Base-by-base conservation (phyloP, 1,140 invertebrate species). In the Eueides isabella region DNA sequence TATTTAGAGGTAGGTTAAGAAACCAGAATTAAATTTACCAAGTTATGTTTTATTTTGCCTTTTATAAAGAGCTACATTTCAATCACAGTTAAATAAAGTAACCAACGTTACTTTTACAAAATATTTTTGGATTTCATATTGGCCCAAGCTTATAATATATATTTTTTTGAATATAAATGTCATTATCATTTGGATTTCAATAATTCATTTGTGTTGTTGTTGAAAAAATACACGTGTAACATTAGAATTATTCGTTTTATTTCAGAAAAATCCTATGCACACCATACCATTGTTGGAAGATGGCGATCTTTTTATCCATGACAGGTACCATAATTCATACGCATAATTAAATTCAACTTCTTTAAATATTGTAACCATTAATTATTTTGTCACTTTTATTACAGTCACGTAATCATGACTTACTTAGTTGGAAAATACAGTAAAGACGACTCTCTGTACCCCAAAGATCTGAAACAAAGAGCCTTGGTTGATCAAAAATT, bases 351-450 rank as follows among this genome's bases (percentile, higher is more conserved):
- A 9, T 55, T 61, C 64, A 38, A 62, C 31, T 68, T 71, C 74
- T 79, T 70, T 9, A 23, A 11, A 7, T 7, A 11, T 23, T 23
- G 3, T 23, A 2, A 55, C 26, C 9, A 55, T 26, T 2, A 0
- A 0, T 4, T 55, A 23, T 26, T 26, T 26, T 26, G 6, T 26
- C 2, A 23, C 9, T 48, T 72, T 38, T 71, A n/a, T 83, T 82
- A 33, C 70, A 94, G 96, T 85, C 95, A 96, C 55, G 95, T 96
- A 0, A 96, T 97, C 30, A 88, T 96, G 63, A 88, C 94, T 2
- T 97, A 97, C 84, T 82, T 97, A 75, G 95, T 94, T 0, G 94
- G 95, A 62, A 92, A 95, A 69, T 97, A 97, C 78, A 95, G 93
- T 0, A 95, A 95, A 77, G 94, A 95, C 41, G 93, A 93, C 70